Percentiles rank a stretch among this genome's conserved stretches.
Conservation (phyloP, 2,888 invertebrate genomes). For the Leptopilina drosophilae region DNA sequence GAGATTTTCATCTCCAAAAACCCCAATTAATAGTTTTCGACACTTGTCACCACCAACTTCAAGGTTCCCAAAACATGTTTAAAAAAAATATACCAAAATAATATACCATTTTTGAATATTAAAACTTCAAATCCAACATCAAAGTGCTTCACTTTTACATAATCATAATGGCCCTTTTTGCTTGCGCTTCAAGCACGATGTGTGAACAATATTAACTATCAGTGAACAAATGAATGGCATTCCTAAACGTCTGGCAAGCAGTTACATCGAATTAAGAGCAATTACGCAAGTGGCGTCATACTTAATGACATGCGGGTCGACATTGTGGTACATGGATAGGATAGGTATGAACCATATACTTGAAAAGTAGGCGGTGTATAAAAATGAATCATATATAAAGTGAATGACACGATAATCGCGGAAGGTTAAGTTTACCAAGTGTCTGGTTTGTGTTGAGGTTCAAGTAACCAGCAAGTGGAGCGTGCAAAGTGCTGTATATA, state of each 20-base stretch:
- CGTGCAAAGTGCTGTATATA: constrained; percentile 8
- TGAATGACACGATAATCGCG: constrained; percentile 68
- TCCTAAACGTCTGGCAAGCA: constrained; percentile 64
- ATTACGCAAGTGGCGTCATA: constrained; percentile 69
- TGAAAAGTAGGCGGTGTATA: constrained; percentile 43
- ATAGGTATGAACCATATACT: constrained; percentile 25
- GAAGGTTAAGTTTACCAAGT: constrained; percentile 64
- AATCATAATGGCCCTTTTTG: neutral
- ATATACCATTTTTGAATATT: too few species aligned
- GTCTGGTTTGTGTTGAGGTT: constrained; percentile 19
- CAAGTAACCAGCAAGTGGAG: constrained; percentile 7
- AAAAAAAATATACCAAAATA: too few species aligned
- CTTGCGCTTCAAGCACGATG: neutral
- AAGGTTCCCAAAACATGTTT: too few species aligned
- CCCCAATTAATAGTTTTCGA: too few species aligned
- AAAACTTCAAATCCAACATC: neutral
- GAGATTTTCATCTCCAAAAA: too few species aligned
- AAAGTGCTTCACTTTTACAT: neutral
- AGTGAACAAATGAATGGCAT: constrained; percentile 63
- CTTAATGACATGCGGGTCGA: constrained; percentile 54
- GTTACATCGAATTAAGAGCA: constrained; percentile 71
- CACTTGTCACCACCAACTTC: too few species aligned
- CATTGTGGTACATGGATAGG: constrained; percentile 32
- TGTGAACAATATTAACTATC: constrained; percentile 31
- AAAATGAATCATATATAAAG: constrained; percentile 65